These are phyloP conservation scores for Percopsis omiscomaycus DNA, from an alignment of 2,797 vertebrate genomes.

Conservation along the genomic window DNA sequence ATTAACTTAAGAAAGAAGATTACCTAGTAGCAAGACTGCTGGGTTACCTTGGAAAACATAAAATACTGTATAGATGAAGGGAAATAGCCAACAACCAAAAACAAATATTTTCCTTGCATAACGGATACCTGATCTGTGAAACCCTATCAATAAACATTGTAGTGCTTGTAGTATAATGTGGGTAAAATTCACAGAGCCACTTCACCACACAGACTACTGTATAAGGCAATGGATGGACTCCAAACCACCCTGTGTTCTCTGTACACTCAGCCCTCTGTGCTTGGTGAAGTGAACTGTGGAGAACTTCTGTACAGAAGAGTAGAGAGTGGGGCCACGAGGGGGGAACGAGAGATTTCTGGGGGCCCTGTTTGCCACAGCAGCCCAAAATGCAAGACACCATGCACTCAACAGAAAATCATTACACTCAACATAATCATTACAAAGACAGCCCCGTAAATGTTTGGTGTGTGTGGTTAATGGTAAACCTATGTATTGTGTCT, in stretches of 20 bases:
- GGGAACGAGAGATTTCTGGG: slow-evolving; percentile 38
- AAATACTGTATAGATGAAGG: neutral
- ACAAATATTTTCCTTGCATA: neutral
- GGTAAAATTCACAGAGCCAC: slow-evolving; percentile 20
- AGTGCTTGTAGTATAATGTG: slow-evolving; percentile 22
- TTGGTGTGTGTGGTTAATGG: neutral
- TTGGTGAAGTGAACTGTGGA: slow-evolving; percentile 51
- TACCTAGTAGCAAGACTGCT: neutral
- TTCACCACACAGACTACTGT: slow-evolving; percentile 31
- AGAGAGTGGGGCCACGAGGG: slow-evolving; percentile 53
- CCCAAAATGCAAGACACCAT: slow-evolving; percentile 43
- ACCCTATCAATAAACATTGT: slow-evolving; percentile 17
- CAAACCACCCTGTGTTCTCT: slow-evolving; percentile 53
- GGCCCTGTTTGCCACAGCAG: slow-evolving; percentile 33
- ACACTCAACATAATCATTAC: slow-evolving; percentile 38
- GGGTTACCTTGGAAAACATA: neutral
- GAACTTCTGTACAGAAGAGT: slow-evolving; percentile 48
- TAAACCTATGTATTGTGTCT: neutral
- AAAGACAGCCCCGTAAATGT: slow-evolving; percentile 18
- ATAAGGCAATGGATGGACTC: slow-evolving; percentile 25
- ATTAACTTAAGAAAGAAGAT: neutral
- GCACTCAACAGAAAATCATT: slow-evolving; percentile 48
- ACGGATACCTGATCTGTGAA: slow-evolving; percentile 21
- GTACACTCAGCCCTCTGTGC: slow-evolving; percentile 27
- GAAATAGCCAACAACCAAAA: neutral